Conservation (phyloP, 92 coral and sea anemone species). For the Phymanthus crucifer region DNA sequence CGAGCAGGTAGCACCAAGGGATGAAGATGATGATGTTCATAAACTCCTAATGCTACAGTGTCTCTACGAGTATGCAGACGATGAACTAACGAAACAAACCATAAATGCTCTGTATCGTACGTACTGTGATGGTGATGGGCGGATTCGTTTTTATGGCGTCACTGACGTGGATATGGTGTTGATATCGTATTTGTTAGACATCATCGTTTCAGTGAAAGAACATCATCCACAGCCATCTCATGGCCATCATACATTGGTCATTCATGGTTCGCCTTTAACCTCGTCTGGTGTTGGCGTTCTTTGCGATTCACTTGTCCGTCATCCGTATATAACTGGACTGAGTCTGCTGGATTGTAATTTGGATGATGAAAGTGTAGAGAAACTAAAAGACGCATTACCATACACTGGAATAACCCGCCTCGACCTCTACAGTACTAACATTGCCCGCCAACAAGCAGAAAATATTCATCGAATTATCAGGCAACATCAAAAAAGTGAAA, state of each 20-base stretch:
- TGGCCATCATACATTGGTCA: neutral
- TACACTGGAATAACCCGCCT: neutral
- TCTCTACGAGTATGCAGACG: constrained; percentile 6
- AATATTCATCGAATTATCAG: too few relatives aligned
- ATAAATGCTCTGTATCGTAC: too few relatives aligned
- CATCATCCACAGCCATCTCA: neutral
- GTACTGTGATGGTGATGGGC: neutral
- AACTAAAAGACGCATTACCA: neutral
- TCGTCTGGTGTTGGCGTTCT: neutral
- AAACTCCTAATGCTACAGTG: neutral
- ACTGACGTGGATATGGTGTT: neutral
- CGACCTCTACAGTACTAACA: neutral
- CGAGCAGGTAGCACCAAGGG: neutral
- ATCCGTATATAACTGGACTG: neutral
- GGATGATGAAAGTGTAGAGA: neutral
- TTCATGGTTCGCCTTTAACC: neutral
- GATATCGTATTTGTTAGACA: neutral
- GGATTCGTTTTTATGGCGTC: neutral
- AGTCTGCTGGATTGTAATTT: neutral
- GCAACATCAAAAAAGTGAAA: too few relatives aligned
- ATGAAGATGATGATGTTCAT: neutral
- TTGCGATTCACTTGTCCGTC: neutral
- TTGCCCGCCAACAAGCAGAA: neutral
- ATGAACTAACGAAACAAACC: neutral
- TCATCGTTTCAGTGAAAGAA: neutral